Conservation (phyloP, 1,140 invertebrate species). For the Radopholus similis region DNA sequence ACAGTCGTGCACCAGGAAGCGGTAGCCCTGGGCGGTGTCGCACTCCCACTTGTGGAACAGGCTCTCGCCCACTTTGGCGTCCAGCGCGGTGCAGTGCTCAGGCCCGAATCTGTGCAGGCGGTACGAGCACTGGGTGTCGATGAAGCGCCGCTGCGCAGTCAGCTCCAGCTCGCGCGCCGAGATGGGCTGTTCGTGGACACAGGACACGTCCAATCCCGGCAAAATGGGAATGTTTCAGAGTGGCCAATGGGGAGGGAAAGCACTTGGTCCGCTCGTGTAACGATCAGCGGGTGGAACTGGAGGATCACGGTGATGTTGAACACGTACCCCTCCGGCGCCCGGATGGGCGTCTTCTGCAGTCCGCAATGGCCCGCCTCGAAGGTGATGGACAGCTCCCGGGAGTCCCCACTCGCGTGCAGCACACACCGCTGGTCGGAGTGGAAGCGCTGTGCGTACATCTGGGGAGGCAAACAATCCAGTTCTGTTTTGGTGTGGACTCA, state of each 20-base stretch:
- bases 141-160: slow-evolving; percentile 31
- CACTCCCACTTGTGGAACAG: slow-evolving; percentile 57
- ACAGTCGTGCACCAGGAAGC: slow-evolving; percentile 58
- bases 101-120: slow-evolving; percentile 51
- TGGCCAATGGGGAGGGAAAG: background rate
- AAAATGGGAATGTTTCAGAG: slow-evolving; percentile 13
- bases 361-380: slow-evolving; percentile 55
- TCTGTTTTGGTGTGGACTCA: no score
- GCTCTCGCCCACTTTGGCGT: slow-evolving; percentile 57
- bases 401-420: slow-evolving; percentile 32
- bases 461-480: no score
- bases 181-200: slow-evolving; percentile 43
- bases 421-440: slow-evolving; percentile 51
- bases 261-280: slow-evolving; percentile 50
- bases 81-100: slow-evolving; percentile 51
- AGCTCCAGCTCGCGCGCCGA: slow-evolving; percentile 39
- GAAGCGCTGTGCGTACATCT: slow-evolving; percentile 35
- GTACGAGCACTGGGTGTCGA: slow-evolving; percentile 47
- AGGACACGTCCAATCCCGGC: slow-evolving; percentile 32
- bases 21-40: slow-evolving; percentile 52
- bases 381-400: slow-evolving; percentile 48
- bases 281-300: slow-evolving; percentile 58
- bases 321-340: slow-evolving; percentile 45
- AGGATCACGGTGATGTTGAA: slow-evolving; percentile 59
- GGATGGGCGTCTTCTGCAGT: slow-evolving; percentile 45